Percentiles rank a stretch among this genome's conserved stretches.
Conservation (phyloP, 2,113 vertebrate genomes). For the Tonatia bakeri region DNA sequence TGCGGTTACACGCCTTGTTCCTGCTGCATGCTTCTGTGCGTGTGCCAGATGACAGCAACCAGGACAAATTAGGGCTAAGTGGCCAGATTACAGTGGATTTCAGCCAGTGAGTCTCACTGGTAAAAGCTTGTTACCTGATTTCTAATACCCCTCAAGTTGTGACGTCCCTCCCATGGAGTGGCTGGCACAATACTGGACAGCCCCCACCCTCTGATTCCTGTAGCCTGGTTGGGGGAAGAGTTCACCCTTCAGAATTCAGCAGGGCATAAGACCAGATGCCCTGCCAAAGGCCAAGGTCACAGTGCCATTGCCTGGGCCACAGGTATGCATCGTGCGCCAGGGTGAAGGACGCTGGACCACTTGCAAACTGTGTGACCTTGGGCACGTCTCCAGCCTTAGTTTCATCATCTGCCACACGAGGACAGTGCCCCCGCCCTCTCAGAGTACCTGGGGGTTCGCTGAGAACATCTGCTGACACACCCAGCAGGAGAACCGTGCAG, state of each 20-base stretch:
- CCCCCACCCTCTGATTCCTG: background rate
- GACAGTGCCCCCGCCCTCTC: no score
- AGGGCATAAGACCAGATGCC: accelerated
- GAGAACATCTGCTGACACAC: background rate
- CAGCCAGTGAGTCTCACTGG: background rate
- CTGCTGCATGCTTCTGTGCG: background rate
- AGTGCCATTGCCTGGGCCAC: background rate
- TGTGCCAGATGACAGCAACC: background rate
- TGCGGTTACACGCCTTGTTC: background rate
- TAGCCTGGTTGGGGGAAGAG: background rate
- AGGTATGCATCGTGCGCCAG: accelerated
- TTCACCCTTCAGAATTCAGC: background rate
- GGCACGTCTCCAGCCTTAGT: background rate
- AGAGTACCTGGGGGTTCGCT: no score
- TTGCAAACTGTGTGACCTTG: background rate
- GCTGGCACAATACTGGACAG: background rate
- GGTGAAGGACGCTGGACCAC: background rate
- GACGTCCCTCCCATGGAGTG: background rate
- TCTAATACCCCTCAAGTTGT: background rate
- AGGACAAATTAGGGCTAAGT: accelerated
- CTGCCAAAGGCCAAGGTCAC: background rate
- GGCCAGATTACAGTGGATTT: background rate
- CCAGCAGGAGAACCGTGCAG: background rate
- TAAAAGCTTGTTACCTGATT: background rate
- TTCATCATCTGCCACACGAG: background rate